Conservation (phyloP, 2,888 invertebrate species). For the Drosophila antonietae region DNA sequence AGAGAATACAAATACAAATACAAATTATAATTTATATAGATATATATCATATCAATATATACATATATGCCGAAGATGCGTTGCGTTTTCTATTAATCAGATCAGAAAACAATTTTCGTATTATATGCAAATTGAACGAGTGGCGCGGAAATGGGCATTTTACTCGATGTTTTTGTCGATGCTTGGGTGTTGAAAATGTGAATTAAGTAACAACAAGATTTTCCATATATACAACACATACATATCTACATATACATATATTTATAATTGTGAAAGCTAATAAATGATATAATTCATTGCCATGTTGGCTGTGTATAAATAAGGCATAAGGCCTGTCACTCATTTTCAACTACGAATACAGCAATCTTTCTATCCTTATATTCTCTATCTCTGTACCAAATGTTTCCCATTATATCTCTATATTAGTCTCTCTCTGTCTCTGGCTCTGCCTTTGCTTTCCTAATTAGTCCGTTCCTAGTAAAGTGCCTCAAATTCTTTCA, state of each 20-base stretch:
- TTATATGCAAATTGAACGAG: slow-evolving; percentile 25
- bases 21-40: slow-evolving; percentile 1
- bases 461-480: not conserved
- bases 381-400: not conserved
- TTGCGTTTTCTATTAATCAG: slow-evolving; percentile 25
- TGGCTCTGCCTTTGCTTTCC: not conserved
- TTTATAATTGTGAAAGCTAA: not conserved
- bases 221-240: not conserved
- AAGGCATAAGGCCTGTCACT: not conserved
- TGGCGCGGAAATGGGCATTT: slow-evolving; percentile 27
- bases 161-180: slow-evolving; percentile 2
- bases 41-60: not conserved
- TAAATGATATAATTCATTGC: not conserved
- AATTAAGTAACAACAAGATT: not conserved
- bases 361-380: not conserved
- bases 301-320: not conserved
- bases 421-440: not conserved
- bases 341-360: not conserved
- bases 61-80: slow-evolving; percentile 16
- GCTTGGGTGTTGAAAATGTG: slow-evolving; percentile 9
- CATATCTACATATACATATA: not conserved
- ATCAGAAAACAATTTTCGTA: slow-evolving; percentile 13
- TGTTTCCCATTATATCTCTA: not conserved
- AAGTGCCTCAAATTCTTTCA: not conserved
- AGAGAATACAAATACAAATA: slow-evolving; percentile 1